A percentile compares a stretch with the other conserved stretches of the same genome.
These are phyloP conservation scores for Sebastes hubbsi DNA, from an alignment of 2,797 vertebrate genomes.

Conservation along the genomic window DNA sequence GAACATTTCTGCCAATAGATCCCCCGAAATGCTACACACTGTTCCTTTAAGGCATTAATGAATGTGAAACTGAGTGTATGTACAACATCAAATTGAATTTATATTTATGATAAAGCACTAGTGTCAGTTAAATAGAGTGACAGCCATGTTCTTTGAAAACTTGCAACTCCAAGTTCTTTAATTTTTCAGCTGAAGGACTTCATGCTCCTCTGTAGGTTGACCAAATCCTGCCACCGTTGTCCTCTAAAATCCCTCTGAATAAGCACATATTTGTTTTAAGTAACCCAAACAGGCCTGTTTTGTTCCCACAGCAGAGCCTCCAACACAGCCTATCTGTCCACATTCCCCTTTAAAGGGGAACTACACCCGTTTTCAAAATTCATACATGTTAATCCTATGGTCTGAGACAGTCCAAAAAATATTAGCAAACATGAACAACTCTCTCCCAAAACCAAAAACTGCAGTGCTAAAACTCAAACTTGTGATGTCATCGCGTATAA, in stretches of 20 bases:
- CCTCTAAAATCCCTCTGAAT: background rate
- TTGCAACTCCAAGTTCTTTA: background rate
- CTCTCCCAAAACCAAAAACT: no score
- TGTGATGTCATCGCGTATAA: no score
- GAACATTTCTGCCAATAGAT: no score
- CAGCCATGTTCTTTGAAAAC: background rate
- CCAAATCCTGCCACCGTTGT: background rate
- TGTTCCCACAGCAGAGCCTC: slow-evolving; percentile 4
- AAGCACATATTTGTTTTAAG: background rate
- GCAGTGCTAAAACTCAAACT: no score
- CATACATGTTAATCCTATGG: no score
- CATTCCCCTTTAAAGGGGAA: slow-evolving; percentile 10
- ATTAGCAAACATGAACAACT: no score
- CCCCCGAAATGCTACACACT: no score
- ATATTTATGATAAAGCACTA: background rate
- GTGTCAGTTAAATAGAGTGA: background rate
- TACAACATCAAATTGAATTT: background rate
- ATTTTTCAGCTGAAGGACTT: background rate
- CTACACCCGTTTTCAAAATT: no score
- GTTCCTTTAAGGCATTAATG: background rate
- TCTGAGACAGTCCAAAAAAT: no score
- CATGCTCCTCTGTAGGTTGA: background rate
- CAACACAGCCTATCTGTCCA: slow-evolving; percentile 14
- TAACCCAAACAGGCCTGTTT: slow-evolving; percentile 12
- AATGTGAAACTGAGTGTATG: background rate